Percentiles rank a stretch among this genome's conserved stretches.
phyloP scores from a whole-genome alignment of 2,888 invertebrate species.

The Molanna angustata region DNA sequence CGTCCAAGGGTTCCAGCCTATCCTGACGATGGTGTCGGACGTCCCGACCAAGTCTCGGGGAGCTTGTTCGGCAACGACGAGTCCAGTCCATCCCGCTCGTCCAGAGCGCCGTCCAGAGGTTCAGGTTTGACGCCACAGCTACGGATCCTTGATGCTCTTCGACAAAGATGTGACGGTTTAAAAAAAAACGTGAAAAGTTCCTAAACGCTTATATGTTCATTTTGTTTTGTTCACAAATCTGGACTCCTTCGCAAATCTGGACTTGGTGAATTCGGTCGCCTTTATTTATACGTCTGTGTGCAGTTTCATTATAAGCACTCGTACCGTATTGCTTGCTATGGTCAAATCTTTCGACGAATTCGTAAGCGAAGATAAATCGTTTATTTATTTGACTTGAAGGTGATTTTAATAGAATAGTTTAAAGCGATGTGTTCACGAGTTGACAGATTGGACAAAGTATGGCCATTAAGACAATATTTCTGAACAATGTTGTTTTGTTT shows the following conservation, averaged over 20 bases:
- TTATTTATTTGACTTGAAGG: too few species aligned
- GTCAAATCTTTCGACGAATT: too few species aligned
- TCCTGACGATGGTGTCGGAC: conserved; percentile 53
- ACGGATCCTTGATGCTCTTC: conserved; percentile 56
- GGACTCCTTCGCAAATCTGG: neutral
- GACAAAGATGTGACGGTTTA: conserved; percentile 48
- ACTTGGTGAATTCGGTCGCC: too few species aligned
- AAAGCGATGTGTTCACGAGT: too few species aligned
- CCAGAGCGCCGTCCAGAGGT: conserved; percentile 48
- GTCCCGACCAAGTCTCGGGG: conserved; percentile 45
- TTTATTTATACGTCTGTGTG: too few species aligned
- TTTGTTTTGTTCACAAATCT: conserved; percentile 11
- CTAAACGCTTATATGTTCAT: conserved; percentile 42
- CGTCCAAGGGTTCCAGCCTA: conserved; percentile 57
- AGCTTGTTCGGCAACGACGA: conserved; percentile 39
- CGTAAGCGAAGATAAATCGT: too few species aligned
- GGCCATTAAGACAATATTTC: too few species aligned
- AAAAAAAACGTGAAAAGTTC: conserved; percentile 49
- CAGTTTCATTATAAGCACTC: too few species aligned
- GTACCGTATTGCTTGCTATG: too few species aligned
- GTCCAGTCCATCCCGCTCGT: conserved; percentile 33
- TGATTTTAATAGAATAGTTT: too few species aligned
- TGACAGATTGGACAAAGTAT: too few species aligned
- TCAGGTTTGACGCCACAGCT: conserved; percentile 65
- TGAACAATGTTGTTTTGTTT: too few species aligned